Percentiles rank a stretch among this genome's conserved stretches.
Conservation (phyloP, 2,888 invertebrate genomes). For the Poecilus cupreus region DNA sequence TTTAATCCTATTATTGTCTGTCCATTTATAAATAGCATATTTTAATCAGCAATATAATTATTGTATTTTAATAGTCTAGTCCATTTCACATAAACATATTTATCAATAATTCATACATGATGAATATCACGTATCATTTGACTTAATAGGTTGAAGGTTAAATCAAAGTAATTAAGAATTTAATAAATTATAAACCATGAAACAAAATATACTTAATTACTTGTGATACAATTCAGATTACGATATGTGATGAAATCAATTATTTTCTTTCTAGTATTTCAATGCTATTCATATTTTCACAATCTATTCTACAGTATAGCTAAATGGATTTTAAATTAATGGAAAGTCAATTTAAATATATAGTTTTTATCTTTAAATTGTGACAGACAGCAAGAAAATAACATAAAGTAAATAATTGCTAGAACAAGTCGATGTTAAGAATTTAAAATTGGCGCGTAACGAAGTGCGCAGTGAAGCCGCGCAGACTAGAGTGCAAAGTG, state of each 20-base stretch:
- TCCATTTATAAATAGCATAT: not conserved
- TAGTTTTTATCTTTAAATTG: no score
- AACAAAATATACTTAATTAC: not conserved
- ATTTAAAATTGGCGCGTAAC: conserved; percentile 1
- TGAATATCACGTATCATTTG: conserved; percentile 4
- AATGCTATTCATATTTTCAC: no score
- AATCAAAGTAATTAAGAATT: conserved; percentile 8
- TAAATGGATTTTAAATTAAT: no score
- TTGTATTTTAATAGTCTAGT: conserved; percentile 4
- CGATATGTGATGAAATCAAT: not conserved
- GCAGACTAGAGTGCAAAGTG: conserved; percentile 8
- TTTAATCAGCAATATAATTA: conserved; percentile 5
- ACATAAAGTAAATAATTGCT: no score
- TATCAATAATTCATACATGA: conserved; percentile 20
- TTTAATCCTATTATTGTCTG: not conserved
- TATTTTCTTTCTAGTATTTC: no score
- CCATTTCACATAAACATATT: conserved; percentile 1
- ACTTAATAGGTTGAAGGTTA: conserved; percentile 14
- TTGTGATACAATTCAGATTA: not conserved
- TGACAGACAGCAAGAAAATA: no score
- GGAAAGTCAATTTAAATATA: no score
- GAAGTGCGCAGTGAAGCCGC: not conserved
- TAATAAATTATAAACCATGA: conserved; percentile 10
- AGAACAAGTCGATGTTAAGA: no score
- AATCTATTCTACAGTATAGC: no score